Evolutionary conservation across 1,140 invertebrate species (phyloP).

Genomic region (Gryllus bimaculatus): DNA sequence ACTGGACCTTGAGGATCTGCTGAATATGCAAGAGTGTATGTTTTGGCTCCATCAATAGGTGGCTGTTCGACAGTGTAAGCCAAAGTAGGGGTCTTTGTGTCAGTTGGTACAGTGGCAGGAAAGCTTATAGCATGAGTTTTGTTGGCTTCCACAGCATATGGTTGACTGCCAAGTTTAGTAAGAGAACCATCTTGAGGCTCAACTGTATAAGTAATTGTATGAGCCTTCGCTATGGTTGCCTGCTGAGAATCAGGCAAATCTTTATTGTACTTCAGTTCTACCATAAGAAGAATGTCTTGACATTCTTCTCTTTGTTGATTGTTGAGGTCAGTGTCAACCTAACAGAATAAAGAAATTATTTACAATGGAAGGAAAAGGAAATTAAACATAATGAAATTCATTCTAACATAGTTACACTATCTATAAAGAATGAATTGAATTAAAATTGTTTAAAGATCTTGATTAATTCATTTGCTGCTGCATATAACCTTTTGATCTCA

Average conservation of each 20-base stretch:
- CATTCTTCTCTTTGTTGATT: conserved; percentile 14
- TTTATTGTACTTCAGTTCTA: conserved; percentile 27
- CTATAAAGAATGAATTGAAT: too few relatives aligned
- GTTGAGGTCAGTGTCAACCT: background rate
- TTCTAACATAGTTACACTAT: too few relatives aligned
- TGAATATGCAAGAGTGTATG: conserved; percentile 8
- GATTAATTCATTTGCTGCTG: too few relatives aligned
- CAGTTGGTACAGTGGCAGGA: background rate
- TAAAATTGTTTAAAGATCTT: too few relatives aligned
- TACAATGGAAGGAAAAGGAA: too few relatives aligned
- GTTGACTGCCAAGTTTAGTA: background rate
- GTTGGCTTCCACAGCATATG: conserved; percentile 1
- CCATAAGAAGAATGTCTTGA: conserved; percentile 26
- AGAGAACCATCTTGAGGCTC: conserved; percentile 3
- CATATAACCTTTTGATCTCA: too few relatives aligned
- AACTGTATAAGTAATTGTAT: conserved; percentile 9
- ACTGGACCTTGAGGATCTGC: conserved; percentile 10
- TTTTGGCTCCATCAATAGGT: background rate
- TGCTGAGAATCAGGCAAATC: conserved; percentile 19
- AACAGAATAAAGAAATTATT: conserved; percentile 7
- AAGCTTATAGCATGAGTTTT: conserved; percentile 3
- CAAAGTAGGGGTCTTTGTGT: background rate
- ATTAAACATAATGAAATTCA: too few relatives aligned
- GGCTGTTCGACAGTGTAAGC: background rate
- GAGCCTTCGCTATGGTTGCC: background rate